These are phyloP conservation scores for Drosophila elegans DNA, from an alignment of 1,140 invertebrate species.

Conservation along the genomic window DNA sequence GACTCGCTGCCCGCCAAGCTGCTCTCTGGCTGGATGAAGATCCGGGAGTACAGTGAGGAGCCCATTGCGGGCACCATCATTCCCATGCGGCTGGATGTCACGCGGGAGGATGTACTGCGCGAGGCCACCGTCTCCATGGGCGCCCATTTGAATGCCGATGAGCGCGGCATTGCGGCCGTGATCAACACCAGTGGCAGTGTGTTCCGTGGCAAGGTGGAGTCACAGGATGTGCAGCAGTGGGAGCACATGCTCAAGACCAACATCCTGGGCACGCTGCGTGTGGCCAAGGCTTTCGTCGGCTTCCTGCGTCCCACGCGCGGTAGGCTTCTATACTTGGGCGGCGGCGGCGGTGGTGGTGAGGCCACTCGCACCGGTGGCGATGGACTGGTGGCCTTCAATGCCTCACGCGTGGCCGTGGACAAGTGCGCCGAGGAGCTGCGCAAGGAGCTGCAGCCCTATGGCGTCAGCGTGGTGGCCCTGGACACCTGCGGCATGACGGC, in stretches of 20 bases:
- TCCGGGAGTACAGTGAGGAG: slow-evolving; percentile 86
- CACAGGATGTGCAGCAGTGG: slow-evolving; percentile 91
- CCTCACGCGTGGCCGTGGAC: slow-evolving; percentile 89
- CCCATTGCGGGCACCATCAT: slow-evolving; percentile 86
- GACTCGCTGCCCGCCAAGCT: slow-evolving; percentile 86
- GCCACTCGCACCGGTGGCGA: slow-evolving; percentile 82
- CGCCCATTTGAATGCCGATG: slow-evolving; percentile 91
- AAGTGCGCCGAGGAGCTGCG: slow-evolving; percentile 90
- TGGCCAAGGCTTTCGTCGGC: slow-evolving; percentile 90
- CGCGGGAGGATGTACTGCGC: slow-evolving; percentile 91
- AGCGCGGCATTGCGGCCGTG: slow-evolving; percentile 93
- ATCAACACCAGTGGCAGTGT: slow-evolving; percentile 92
- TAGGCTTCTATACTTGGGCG: slow-evolving; percentile 87
- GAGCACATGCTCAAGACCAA: slow-evolving; percentile 91
- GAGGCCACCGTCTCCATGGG: slow-evolving; percentile 91
- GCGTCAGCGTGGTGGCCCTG: slow-evolving; percentile 91
- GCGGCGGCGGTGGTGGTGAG: slow-evolving; percentile 21
- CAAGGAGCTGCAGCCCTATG: slow-evolving; percentile 88
- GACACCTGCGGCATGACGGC: slow-evolving; percentile 89
- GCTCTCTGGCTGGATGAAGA: slow-evolving; percentile 87
- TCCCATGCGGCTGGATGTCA: slow-evolving; percentile 91
- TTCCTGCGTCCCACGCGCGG: slow-evolving; percentile 87
- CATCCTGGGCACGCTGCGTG: slow-evolving; percentile 90
- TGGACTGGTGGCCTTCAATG: slow-evolving; percentile 88
- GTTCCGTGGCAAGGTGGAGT: slow-evolving; percentile 88